Conservation (phyloP, 2,113 vertebrate species). For the Oceanodroma tethys region DNA sequence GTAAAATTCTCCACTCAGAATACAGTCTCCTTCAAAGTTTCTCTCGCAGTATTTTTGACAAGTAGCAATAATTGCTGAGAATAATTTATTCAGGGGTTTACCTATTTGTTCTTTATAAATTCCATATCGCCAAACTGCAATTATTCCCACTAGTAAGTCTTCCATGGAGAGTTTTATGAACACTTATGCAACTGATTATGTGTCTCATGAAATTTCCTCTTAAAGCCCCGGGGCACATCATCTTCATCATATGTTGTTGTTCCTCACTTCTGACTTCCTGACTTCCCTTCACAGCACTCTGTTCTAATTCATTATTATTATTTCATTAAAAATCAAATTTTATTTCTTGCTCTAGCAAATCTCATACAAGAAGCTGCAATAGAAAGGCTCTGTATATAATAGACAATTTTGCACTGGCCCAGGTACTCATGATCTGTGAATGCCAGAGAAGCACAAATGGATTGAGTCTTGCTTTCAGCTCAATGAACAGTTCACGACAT, state of each 20-base stretch:
- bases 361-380: background rate
- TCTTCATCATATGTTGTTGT: background rate
- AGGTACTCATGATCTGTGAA: background rate
- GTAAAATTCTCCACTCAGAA: background rate
- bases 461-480: background rate
- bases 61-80: background rate
- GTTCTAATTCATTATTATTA: background rate
- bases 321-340: background rate
- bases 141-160: background rate
- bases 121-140: background rate
- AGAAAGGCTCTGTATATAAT: background rate
- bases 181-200: background rate
- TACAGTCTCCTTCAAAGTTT: background rate
- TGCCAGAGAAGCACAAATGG: background rate
- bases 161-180: background rate
- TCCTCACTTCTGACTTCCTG: background rate
- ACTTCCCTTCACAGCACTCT: background rate
- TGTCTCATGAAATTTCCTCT: background rate
- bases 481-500: background rate
- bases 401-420: constrained; percentile 1
- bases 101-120: background rate
- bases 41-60: background rate
- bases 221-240: background rate
- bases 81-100: background rate
- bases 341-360: background rate